Evolutionary conservation across 2,888 invertebrate genomes (phyloP), one percentile per base, ranked within the genome.

Genomic region (Shargacucullia verbasci): DNA sequence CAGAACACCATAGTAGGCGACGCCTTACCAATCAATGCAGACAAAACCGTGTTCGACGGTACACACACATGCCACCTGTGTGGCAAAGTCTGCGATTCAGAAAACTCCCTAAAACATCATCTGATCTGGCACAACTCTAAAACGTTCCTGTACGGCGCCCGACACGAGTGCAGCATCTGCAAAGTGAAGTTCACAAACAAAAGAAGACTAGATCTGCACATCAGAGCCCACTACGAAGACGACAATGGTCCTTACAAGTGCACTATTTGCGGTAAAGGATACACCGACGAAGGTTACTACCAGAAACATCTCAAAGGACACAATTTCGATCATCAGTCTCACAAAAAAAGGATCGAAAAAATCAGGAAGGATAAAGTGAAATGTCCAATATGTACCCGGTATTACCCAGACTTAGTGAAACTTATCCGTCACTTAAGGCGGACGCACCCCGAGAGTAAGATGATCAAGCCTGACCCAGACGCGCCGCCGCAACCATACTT

Each of bases 161-260:
- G 93, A 0, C 90, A 94, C 73, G 88, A 92, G 66, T 95, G 95
- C 71, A 76, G 80, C 8, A 83, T 94, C 41, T 95, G 95, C 64
- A 84, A 89, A 40, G 76, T 92, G 11, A 81, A 84, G 57, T 95
- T 95, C 77, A 87, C 91, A 0, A 93, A 94, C 72, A 95, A 94
- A 53, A 83, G 87, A 3, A 85, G 93, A 6, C 75, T 93, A 7
- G 90, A 92, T 48, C 73, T 94, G 1, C 95, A 95, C 77, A 84
- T 87, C 33, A 82, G 94, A 45, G 83, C 89, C 0, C 95, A 95
- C 62, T 91, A 85, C 55, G 95, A 95, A 58, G 94, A 94, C 61
- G 91, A 92, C 0, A 92, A 94, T 25, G 94, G 91, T 0, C 94
- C 95, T 0, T 94, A 78, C 77, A 93, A 94, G 48, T 95, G 95